These are phyloP conservation scores for Aplochiton taeniatus DNA, from an alignment of 2,797 vertebrate genomes.

Conservation along the genomic window DNA sequence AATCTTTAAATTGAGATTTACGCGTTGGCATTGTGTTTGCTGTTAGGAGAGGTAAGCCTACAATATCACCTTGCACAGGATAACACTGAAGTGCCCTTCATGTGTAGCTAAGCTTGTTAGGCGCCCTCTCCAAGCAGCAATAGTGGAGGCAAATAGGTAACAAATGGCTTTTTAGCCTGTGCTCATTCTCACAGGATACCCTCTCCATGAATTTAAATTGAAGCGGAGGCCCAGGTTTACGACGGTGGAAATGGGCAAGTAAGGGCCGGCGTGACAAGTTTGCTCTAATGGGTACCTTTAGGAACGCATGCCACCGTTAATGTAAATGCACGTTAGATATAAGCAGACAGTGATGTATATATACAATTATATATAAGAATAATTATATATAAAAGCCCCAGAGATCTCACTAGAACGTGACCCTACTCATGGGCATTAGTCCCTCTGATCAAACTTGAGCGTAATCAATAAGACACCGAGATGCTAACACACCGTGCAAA, in stretches of 20 bases:
- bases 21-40: background rate
- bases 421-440: conserved; percentile 23
- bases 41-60: conserved; percentile 36
- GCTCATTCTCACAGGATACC: conserved; percentile 60
- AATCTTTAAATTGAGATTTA: background rate
- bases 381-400: conserved; percentile 54
- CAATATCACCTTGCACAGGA: conserved; percentile 52
- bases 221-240: conserved; percentile 65
- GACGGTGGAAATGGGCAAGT: conserved; percentile 77
- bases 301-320: conserved; percentile 70
- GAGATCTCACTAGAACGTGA: conserved; percentile 25
- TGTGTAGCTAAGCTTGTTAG: conserved; percentile 68
- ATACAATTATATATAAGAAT: too few species aligned
- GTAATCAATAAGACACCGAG: too few species aligned
- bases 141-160: conserved; percentile 62
- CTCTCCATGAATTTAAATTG: conserved; percentile 75
- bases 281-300: conserved; percentile 66
- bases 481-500: too few species aligned
- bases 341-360: conserved; percentile 51
- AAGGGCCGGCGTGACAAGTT: conserved; percentile 70
- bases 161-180: conserved; percentile 62
- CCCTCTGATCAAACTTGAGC: too few species aligned
- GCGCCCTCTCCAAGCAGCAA: conserved; percentile 65
- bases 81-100: conserved; percentile 57
- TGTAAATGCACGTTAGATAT: conserved; percentile 66